A percentile compares a stretch with the other conserved stretches of the same genome.
Evolutionary conservation across 2,113 vertebrate genomes (phyloP).

Genomic region (Grammomys dolichurus): DNA sequence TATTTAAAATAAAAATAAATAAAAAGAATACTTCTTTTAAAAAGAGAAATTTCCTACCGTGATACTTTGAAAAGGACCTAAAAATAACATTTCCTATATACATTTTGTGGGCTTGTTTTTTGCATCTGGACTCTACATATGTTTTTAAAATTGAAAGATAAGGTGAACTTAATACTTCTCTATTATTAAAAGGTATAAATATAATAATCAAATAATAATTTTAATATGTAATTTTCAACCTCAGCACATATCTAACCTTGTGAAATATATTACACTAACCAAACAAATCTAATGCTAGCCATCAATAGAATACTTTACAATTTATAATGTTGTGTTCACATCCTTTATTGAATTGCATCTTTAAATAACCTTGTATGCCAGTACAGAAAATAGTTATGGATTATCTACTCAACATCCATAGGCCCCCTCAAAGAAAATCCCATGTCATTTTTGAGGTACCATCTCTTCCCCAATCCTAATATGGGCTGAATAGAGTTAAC

Average conservation of each 20-base stretch:
- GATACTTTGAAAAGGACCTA: conserved; percentile 58
- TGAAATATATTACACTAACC: conserved; percentile 49
- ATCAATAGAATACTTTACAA: conserved; percentile 35
- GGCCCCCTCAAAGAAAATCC: background rate
- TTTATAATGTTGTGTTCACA: conserved; percentile 33
- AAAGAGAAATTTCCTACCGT: conserved; percentile 42
- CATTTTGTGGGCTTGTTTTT: conserved; percentile 43
- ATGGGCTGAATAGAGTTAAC: background rate
- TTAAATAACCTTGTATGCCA: background rate
- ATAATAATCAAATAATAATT: conserved; percentile 49
- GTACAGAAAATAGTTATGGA: background rate
- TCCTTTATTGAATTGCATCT: conserved; percentile 1
- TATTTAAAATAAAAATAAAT: conserved; percentile 19
- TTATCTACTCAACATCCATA: background rate
- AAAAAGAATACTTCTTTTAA: background rate
- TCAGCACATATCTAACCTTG: conserved; percentile 50
- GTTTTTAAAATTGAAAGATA: conserved; percentile 56
- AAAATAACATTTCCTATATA: conserved; percentile 55
- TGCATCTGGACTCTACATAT: conserved; percentile 47
- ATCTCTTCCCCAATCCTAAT: background rate
- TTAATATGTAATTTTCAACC: conserved; percentile 47
- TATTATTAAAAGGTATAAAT: conserved; percentile 65
- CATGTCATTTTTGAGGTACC: background rate
- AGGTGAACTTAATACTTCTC: conserved; percentile 37
- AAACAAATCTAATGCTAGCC: conserved; percentile 33